Base-by-base conservation (phyloP, 1,140 invertebrate species). In the Hestina assimilis region DNA sequence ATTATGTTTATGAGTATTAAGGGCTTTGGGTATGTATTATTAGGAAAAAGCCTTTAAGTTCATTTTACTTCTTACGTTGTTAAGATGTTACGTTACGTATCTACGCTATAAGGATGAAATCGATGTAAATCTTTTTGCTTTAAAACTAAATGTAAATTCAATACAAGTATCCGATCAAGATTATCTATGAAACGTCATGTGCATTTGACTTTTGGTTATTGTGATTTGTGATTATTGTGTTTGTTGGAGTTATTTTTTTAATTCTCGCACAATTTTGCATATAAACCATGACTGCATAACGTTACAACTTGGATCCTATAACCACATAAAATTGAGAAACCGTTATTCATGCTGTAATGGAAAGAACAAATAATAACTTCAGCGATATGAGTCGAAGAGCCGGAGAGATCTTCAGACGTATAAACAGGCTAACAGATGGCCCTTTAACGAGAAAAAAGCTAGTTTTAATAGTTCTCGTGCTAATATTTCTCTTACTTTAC, bases 391-490 rank as follows among this genome's bases (percentile, higher is more conserved):
- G 69, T 53, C 78, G 83, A 14, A 69, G 79, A 62, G 79, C 77
- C 72, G 85, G 81, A 51, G 83, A 88, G 55, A 52, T 86, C 46
- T 63, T 79, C 35, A 72, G 92, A 65, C 89, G 92, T 35, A 73
- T 93, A 35, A 90, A 92, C 68, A 87, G 92, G 57, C 63, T 92
- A 14, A 72, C 89, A 17, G 92, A 93, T 53, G 90, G 91, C 11
- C 92, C 92, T 67, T 87, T 90, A 59, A 93, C 93, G 1, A 92
- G 92, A 74, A 90, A 93, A 48, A 93, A 92, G 66, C 71, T 93
- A 38, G 89, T 94, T 59, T 62, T 94, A 38, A 54, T 94, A 45
- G 58, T 92, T 6, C 70, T 94, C 5, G 75, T 92, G 24, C 77
- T 91, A 40, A 90, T 92, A 65, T 91, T 90, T 24, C 75, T 93